phyloP scores from a whole-genome alignment of 2,888 invertebrate species.

The Elaeidobius kamerunicus region DNA sequence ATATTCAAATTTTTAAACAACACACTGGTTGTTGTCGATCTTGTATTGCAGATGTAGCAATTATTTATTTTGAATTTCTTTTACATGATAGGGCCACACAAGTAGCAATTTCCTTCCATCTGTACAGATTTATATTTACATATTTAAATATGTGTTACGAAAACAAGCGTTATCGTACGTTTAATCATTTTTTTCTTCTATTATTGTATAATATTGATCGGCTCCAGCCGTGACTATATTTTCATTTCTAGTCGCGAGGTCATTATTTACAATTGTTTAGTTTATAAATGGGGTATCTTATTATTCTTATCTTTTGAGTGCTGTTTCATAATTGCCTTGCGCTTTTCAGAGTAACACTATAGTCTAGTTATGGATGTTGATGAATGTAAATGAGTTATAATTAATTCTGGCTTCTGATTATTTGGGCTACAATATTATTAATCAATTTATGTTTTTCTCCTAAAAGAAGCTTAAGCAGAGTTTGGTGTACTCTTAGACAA shows the following conservation, averaged over 20 bases:
- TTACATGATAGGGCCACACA: slow-evolving; percentile 11
- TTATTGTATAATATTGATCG: slow-evolving; percentile 6
- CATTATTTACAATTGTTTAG: slow-evolving; percentile 9
- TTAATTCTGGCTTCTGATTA: too few species aligned
- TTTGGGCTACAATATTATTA: too few species aligned
- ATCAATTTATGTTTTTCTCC: too few species aligned
- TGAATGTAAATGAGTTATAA: too few species aligned
- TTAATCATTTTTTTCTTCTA: slow-evolving; percentile 12
- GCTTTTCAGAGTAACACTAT: too few species aligned
- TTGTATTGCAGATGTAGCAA: not conserved
- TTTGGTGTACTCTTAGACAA: too few species aligned
- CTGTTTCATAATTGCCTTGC: too few species aligned
- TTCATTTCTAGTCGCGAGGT: slow-evolving; percentile 9
- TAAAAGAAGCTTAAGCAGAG: too few species aligned
- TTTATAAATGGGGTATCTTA: slow-evolving; percentile 12
- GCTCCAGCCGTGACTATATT: slow-evolving; percentile 10
- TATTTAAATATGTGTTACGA: slow-evolving; percentile 9
- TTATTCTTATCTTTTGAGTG: too few species aligned
- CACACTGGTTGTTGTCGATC: too few species aligned
- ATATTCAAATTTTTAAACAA: too few species aligned
- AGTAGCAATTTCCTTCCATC: slow-evolving; percentile 8
- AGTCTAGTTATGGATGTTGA: too few species aligned
- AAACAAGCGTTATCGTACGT: slow-evolving; percentile 8
- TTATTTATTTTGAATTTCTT: slow-evolving; percentile 2
- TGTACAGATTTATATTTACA: slow-evolving; percentile 11